Evolutionary conservation across 2,888 invertebrate genomes (phyloP).

Genomic region (Drosophila buzzatii): DNA sequence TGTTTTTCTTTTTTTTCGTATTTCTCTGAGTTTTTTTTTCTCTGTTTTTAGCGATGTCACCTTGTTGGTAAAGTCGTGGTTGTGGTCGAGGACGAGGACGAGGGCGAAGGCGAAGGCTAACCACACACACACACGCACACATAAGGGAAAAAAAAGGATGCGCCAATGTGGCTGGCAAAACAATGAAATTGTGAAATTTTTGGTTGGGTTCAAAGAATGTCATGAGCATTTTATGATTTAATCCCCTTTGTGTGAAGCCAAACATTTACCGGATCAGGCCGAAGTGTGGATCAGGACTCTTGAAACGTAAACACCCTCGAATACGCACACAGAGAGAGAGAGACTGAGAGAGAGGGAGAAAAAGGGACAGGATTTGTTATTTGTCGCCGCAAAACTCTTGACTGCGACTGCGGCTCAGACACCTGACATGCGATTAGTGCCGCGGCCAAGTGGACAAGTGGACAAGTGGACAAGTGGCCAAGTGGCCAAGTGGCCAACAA

Average conservation of each 20-base stretch:
- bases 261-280: conserved; percentile 63
- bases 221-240: conserved; percentile 66
- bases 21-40: not conserved
- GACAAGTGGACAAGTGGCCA: conserved; percentile 18
- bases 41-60: conserved; percentile 64
- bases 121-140: not conserved
- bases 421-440: conserved; percentile 58
- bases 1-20: not conserved
- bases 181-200: conserved; percentile 68
- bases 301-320: conserved; percentile 48
- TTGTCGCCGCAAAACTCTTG: conserved; percentile 59
- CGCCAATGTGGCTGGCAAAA: conserved; percentile 72
- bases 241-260: conserved; percentile 74
- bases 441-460: conserved; percentile 40
- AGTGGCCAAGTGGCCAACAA: conserved; percentile 4
- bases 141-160: conserved; percentile 51
- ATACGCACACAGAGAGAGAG: not conserved
- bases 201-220: conserved; percentile 45
- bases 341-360: not conserved
- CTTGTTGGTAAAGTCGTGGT: conserved; percentile 17
- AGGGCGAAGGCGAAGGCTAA: conserved; percentile 13
- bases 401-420: conserved; percentile 56
- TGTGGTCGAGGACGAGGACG: not conserved
- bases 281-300: conserved; percentile 36
- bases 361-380: conserved; percentile 47